These are phyloP conservation scores for Cisticola juncidis DNA, from an alignment of 2,113 vertebrate species.

Conservation along the genomic window DNA sequence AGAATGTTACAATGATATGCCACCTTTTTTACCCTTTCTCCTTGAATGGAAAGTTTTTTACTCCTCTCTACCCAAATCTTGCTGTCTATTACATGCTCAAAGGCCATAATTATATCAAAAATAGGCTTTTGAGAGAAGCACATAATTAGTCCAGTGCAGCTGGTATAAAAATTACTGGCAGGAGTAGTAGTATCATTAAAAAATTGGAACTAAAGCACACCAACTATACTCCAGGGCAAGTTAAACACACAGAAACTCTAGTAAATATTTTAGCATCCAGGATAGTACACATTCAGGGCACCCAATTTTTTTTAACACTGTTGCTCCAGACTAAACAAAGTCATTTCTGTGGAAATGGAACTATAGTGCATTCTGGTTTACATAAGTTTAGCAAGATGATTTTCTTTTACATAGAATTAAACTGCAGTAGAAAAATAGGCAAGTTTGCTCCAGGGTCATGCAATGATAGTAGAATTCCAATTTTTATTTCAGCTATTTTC, in stretches of 20 bases:
- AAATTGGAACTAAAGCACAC: constrained; percentile 66
- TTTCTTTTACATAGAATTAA: not conserved
- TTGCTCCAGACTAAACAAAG: not conserved
- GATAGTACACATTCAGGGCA: not conserved
- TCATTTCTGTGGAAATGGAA: not conserved
- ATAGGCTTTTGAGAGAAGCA: constrained; percentile 70
- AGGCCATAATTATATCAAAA: constrained; percentile 74
- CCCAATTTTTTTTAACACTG: not conserved
- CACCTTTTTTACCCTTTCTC: constrained; percentile 7
- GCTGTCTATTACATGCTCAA: constrained; percentile 60
- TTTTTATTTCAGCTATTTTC: not conserved
- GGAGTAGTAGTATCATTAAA: constrained; percentile 67
- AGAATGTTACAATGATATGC: not conserved
- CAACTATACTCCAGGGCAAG: constrained; percentile 58
- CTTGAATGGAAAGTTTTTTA: constrained; percentile 18
- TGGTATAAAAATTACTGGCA: constrained; percentile 74
- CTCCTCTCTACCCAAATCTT: constrained; percentile 21
- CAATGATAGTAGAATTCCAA: not conserved
- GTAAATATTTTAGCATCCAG: constrained; percentile 50
- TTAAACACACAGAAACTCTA: constrained; percentile 51
- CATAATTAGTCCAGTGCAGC: constrained; percentile 74
- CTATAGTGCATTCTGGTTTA: not conserved
- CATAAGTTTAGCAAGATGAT: not conserved
- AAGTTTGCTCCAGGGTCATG: not conserved
- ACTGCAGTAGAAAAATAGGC: not conserved